These are phyloP conservation scores for Archivesica marissinica DNA, from an alignment of 1,140 invertebrate species.

Conservation along the genomic window DNA sequence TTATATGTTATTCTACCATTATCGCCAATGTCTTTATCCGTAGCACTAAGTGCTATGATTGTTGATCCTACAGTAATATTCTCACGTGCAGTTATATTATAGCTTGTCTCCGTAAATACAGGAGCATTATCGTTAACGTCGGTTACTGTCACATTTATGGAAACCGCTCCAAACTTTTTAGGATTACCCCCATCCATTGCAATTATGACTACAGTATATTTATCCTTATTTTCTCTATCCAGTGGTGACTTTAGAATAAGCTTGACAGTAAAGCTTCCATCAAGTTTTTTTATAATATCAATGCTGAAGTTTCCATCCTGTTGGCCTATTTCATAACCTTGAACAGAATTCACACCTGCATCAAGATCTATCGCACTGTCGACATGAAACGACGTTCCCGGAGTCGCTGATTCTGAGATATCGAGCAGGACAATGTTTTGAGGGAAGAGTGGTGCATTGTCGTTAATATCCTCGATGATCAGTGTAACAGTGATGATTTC, in stretches of 20 bases:
- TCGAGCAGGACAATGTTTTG: conserved; percentile 29
- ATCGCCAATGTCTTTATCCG: conserved; percentile 90
- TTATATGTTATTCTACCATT: conserved; percentile 90
- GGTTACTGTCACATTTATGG: conserved; percentile 93
- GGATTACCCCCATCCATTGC: conserved; percentile 94
- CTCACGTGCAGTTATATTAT: conserved; percentile 91
- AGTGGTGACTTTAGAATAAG: conserved; percentile 85
- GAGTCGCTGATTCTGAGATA: conserved; percentile 47
- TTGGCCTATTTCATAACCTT: conserved; percentile 48
- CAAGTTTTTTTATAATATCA: conserved; percentile 52
- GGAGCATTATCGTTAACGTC: conserved; percentile 98
- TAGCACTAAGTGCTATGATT: conserved; percentile 91
- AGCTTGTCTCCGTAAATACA: conserved; percentile 85
- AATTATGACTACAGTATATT: conserved; percentile 93
- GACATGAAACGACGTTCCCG: conserved; percentile 58
- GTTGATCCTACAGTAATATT: conserved; percentile 88
- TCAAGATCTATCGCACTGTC: conserved; percentile 57
- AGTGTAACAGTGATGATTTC: conserved; percentile 54
- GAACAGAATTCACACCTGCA: conserved; percentile 47
- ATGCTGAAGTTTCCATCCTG: conserved; percentile 50
- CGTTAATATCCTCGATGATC: conserved; percentile 59
- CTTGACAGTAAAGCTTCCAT: conserved; percentile 60
- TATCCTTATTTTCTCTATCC: conserved; percentile 92
- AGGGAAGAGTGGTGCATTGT: conserved; percentile 58
- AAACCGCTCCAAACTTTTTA: conserved; percentile 92